Conservation (phyloP, 2,888 invertebrate species). For the Meiosimyza platycephala region DNA sequence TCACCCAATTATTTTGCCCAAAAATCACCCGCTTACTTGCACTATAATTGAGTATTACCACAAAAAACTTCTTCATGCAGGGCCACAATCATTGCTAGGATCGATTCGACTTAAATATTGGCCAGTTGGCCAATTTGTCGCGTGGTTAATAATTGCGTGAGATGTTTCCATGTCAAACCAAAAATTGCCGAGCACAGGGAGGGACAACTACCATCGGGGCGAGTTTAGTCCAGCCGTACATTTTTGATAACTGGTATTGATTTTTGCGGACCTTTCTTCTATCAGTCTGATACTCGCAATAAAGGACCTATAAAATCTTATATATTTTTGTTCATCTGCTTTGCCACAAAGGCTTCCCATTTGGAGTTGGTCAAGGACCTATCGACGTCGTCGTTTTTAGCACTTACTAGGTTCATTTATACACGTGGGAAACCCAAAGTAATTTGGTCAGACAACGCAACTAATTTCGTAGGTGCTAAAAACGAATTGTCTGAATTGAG, state of each 20-base stretch:
- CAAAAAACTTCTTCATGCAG: constrained; percentile 29
- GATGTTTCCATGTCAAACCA: constrained; percentile 25
- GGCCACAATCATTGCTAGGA: constrained; percentile 25
- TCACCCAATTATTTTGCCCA: constrained; percentile 39
- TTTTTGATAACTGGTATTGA: constrained; percentile 36
- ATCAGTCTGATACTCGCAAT: constrained; percentile 19
- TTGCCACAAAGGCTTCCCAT: constrained; percentile 35
- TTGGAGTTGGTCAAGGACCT: constrained; percentile 35
- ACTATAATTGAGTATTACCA: constrained; percentile 23
- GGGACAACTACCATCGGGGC: constrained; percentile 13
- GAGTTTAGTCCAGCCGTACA: constrained; percentile 14
- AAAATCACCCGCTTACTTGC: constrained; percentile 23
- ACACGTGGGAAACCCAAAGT: constrained; percentile 30
- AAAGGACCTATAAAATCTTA: constrained; percentile 36
- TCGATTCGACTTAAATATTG: constrained; percentile 29
- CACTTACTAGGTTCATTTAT: constrained; percentile 32
- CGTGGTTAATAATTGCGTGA: constrained; percentile 25
- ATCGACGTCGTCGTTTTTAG: constrained; percentile 26
- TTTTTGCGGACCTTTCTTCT: constrained; percentile 36
- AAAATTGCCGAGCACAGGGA: constrained; percentile 32
- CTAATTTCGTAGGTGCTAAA: constrained; percentile 40
- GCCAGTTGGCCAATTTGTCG: constrained; percentile 35
- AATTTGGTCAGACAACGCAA: constrained; percentile 41
- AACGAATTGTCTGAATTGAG: constrained; percentile 25
- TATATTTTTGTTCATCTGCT: constrained; percentile 33